phyloP scores from a whole-genome alignment of 2,797 vertebrate genomes.

The Pangasius krempfi region DNA sequence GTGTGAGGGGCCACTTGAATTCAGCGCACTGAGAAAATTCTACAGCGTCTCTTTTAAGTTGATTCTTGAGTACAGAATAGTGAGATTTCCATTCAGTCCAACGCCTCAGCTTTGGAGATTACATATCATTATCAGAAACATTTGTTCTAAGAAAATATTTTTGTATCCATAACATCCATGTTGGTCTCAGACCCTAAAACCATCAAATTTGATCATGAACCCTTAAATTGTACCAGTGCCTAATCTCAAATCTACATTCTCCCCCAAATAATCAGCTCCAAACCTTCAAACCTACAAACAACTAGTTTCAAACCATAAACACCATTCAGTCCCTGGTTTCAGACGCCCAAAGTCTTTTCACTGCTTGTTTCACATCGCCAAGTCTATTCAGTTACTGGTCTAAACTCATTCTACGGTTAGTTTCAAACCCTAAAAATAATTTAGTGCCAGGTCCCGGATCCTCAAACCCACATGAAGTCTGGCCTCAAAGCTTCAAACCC shows the following conservation, averaged over 20 bases:
- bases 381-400: neutral
- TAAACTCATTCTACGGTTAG: neutral
- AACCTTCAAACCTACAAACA: neutral
- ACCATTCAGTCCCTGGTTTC: neutral
- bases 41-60: neutral
- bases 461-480: neutral
- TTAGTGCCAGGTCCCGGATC: neutral
- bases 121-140: neutral
- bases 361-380: neutral
- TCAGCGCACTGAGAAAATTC: slow-evolving; percentile 1
- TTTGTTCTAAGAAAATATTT: neutral
- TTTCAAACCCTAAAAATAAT: neutral
- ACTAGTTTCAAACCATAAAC: neutral
- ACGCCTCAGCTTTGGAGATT: neutral
- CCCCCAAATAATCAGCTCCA: neutral
- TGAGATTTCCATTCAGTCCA: neutral
- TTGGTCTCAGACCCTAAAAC: neutral
- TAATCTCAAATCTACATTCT: neutral
- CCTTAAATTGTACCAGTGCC: neutral
- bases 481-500: neutral
- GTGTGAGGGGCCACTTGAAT: slow-evolving; percentile 3
- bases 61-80: neutral
- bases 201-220: neutral
- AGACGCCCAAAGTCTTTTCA: neutral
- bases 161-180: neutral